phyloP scores from a whole-genome alignment of 2,888 invertebrate genomes.

The Gymnoscelis rufifasciata region DNA sequence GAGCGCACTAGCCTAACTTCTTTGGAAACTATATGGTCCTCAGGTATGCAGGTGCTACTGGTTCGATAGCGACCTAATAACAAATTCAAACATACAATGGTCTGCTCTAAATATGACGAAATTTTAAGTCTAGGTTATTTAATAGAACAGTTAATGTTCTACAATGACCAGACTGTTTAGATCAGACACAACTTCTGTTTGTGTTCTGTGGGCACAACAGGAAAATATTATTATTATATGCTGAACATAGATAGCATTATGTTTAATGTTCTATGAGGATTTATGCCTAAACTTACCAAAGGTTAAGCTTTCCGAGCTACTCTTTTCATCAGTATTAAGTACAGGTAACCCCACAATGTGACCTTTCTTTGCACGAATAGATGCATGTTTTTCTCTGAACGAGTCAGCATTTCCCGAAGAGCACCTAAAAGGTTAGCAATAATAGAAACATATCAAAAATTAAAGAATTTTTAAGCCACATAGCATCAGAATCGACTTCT shows the following conservation, averaged over 20 bases:
- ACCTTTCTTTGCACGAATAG: constrained; percentile 53
- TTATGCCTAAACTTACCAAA: constrained; percentile 64
- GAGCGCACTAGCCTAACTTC: constrained; percentile 81
- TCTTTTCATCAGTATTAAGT: constrained; percentile 81
- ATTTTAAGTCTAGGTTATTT: too few relatives aligned
- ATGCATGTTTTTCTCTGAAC: constrained; percentile 60
- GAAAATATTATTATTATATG: too few relatives aligned
- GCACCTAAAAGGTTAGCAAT: too few relatives aligned
- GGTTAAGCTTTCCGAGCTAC: constrained; percentile 90
- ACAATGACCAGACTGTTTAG: too few relatives aligned
- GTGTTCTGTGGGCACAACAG: too few relatives aligned
- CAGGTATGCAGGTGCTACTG: constrained; percentile 74
- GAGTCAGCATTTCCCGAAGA: constrained; percentile 60
- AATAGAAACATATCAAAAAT: too few relatives aligned
- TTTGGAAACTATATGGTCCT: constrained; percentile 74
- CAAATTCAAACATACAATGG: constrained; percentile 1
- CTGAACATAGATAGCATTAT: too few relatives aligned
- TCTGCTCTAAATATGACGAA: too few relatives aligned
- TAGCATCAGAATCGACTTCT: background rate
- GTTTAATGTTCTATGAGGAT: background rate
- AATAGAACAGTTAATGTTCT: too few relatives aligned
- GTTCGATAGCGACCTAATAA: constrained; percentile 71
- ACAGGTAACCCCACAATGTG: constrained; percentile 73
- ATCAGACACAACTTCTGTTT: too few relatives aligned
- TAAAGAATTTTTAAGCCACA: too few relatives aligned